Percentiles rank a stretch among this genome's conserved stretches.
These are phyloP conservation scores for Dorcus hopei DNA, from an alignment of 2,888 invertebrate species.

Conservation along the genomic window DNA sequence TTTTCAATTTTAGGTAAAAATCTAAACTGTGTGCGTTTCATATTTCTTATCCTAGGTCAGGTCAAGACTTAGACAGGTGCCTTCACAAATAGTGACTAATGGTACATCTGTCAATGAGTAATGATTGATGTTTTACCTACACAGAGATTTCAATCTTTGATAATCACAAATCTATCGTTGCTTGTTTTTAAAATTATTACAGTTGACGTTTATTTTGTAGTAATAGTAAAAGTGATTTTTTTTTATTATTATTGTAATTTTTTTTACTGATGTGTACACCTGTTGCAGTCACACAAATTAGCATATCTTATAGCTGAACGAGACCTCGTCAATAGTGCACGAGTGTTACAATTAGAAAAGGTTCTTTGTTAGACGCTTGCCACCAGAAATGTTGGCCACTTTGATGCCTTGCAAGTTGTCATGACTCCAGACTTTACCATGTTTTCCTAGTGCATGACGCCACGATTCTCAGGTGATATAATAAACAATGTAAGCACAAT, in stretches of 20 bases:
- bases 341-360: conserved; percentile 33
- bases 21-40: conserved; percentile 3
- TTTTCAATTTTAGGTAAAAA: background rate
- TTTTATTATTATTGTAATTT: background rate
- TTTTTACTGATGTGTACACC: background rate
- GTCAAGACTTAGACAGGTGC: conserved; percentile 21
- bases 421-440: conserved; percentile 47
- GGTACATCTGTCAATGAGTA: conserved; percentile 23
- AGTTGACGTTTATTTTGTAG: background rate
- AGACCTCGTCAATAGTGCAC: conserved; percentile 23
- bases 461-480: conserved; percentile 41
- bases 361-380: conserved; percentile 26
- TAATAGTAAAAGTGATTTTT: conserved; percentile 2
- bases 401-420: conserved; percentile 46
- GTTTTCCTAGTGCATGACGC: conserved; percentile 49
- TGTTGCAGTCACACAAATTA: conserved; percentile 14
- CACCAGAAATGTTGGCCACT: conserved; percentile 28
- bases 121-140: conserved; percentile 18
- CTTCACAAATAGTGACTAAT: conserved; percentile 27
- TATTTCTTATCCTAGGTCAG: conserved; percentile 19
- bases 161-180: conserved; percentile 20
- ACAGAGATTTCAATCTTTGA: conserved; percentile 16
- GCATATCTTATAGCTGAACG: conserved; percentile 15
- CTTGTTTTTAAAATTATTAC: conserved; percentile 1
- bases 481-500: conserved; percentile 46